Evolutionary conservation across 2,113 vertebrate genomes (phyloP), one percentile per base, ranked within the genome.

Genomic region (Zingel zingel): DNA sequence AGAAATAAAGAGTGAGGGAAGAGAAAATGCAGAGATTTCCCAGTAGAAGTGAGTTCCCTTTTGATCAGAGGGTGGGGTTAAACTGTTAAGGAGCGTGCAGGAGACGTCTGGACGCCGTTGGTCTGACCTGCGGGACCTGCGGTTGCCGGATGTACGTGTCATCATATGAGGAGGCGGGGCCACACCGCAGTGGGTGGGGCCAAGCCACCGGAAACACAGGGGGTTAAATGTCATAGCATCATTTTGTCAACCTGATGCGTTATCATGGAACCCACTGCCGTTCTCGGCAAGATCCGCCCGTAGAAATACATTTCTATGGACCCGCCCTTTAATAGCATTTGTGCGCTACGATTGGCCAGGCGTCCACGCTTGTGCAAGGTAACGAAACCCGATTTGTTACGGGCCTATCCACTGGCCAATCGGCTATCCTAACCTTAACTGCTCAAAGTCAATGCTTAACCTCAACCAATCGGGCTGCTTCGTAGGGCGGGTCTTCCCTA

Each of bases 111-210:
- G 81, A 76, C 21, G 36, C 70, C 33, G 82, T 80, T 70, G n/a
- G 65, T 92, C 94, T 95, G 94, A 96, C 94, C 95, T 96, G 90
- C 1, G 51, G 91, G 90, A 87, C 95, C 95, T 96, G 93, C n/a
- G 69, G 74, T 2, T 21, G 82, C 58, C 85, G 43, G 89, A 53
- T 21, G 57, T 7, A 57, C 27, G 59, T 54, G 87, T 90, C 92
- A 86, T 92, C 93, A 69, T 64, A 62, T 3, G 66, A 82, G 48
- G 66, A 50, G 86, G 88, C 50, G 65, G 78, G 86, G 85, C 88
- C 88, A 72, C 86, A 86, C 79, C 88, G n/a, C 59, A 76, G 71
- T 77, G 85, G 89, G 85, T 64, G 92, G 82, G 87, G 82, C 88
- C 91, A 89, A 72, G 75, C 68, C 84, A 80, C 63, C 78, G 75